These are phyloP conservation scores for Chloroclysta siterata DNA, from an alignment of 2,888 invertebrate genomes.

Conservation along the genomic window DNA sequence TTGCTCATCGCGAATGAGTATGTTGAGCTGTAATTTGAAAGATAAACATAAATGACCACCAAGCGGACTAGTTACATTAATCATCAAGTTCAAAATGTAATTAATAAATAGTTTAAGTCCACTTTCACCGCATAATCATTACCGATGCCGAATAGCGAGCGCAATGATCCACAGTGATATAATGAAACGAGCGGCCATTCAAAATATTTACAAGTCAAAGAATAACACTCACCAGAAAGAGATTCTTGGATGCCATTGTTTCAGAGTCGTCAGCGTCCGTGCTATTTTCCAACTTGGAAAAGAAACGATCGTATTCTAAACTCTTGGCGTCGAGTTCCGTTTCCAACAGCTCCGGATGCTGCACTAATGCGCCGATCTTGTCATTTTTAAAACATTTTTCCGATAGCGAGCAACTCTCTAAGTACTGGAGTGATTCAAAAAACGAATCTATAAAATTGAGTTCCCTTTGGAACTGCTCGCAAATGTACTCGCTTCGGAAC, in stretches of 20 bases:
- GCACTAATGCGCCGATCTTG: slow-evolving; percentile 61
- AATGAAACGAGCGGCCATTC: slow-evolving; percentile 41
- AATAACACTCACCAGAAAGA: slow-evolving; percentile 81
- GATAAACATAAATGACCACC: slow-evolving; percentile 1
- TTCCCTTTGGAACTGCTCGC: slow-evolving; percentile 77
- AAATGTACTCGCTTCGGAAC: slow-evolving; percentile 67
- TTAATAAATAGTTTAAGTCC: slow-evolving; percentile 17
- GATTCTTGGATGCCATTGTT: slow-evolving; percentile 81
- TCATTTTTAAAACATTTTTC: slow-evolving; percentile 61
- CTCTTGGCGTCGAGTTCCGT: slow-evolving; percentile 58
- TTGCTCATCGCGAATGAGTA: slow-evolving; percentile 82
- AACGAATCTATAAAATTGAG: slow-evolving; percentile 81
- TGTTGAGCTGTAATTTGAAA: slow-evolving; percentile 71
- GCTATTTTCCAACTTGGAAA: slow-evolving; percentile 70
- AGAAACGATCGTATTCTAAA: slow-evolving; percentile 64
- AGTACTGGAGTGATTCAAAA: slow-evolving; percentile 77
- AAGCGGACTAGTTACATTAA: slow-evolving; percentile 1
- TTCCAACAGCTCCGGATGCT: slow-evolving; percentile 47
- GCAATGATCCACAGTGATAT: slow-evolving; percentile 41
- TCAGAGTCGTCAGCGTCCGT: slow-evolving; percentile 64
- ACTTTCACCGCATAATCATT: slow-evolving; percentile 36
- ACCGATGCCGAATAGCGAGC: slow-evolving; percentile 36
- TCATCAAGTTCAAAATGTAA: slow-evolving; percentile 2
- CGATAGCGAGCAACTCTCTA: slow-evolving; percentile 68
- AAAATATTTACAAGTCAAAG: slow-evolving; percentile 70